Conservation (phyloP, 2,797 vertebrate genomes). For the Microctenopoma stevenorrisi region DNA sequence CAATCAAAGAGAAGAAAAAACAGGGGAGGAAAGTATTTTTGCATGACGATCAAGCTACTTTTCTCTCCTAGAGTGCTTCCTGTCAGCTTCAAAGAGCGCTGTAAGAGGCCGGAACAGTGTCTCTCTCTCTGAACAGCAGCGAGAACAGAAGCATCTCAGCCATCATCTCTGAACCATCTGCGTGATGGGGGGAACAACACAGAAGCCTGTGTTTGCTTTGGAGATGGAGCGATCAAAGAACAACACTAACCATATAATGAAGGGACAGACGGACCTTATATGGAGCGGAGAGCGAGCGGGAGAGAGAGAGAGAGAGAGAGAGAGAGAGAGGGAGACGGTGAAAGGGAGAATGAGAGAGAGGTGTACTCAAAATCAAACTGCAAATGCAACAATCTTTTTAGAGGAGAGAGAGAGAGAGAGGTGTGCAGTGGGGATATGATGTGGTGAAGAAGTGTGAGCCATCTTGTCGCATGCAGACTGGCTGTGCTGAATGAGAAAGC, state of each 20-base stretch:
- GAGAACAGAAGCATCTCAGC: constrained; percentile 79
- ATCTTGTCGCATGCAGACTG: constrained; percentile 86
- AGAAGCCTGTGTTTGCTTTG: constrained; percentile 80
- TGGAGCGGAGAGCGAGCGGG: constrained; percentile 58
- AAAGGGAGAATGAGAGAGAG: constrained; percentile 40
- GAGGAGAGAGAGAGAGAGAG: constrained; percentile 51
- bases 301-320: constrained; percentile 36
- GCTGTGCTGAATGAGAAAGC: constrained; percentile 88
- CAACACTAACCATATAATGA: constrained; percentile 83
- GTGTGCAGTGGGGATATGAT: constrained; percentile 72
- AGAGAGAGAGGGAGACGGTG: constrained; percentile 22
- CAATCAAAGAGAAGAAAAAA: constrained; percentile 50
- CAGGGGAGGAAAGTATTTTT: constrained; percentile 45
- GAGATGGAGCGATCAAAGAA: constrained; percentile 84
- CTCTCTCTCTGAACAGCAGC: constrained; percentile 68
- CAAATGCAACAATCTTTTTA: constrained; percentile 83
- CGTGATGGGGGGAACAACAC: constrained; percentile 75
- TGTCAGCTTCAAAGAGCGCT: constrained; percentile 80
- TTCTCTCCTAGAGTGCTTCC: constrained; percentile 71
- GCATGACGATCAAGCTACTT: constrained; percentile 71
- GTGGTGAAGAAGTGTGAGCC: constrained; percentile 85
- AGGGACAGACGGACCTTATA: constrained; percentile 79
- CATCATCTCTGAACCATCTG: constrained; percentile 77
- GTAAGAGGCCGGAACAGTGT: constrained; percentile 76
- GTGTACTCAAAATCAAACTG: constrained; percentile 81